These are phyloP conservation scores for Euzophera pinguis DNA, from an alignment of 2,888 invertebrate species.

Conservation along the genomic window DNA sequence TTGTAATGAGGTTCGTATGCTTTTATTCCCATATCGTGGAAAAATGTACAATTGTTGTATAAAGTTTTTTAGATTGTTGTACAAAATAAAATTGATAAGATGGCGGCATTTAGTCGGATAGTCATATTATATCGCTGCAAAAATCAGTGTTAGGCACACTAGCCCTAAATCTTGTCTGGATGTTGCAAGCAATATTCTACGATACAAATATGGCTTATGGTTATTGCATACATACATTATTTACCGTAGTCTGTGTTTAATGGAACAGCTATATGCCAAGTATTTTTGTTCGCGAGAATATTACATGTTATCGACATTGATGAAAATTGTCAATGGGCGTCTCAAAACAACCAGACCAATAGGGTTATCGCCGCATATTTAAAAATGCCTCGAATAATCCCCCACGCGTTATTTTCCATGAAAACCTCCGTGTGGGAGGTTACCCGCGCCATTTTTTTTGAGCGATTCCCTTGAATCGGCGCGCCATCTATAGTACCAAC, in stretches of 20 bases:
- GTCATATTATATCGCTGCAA: not conserved
- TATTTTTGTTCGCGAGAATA: no score
- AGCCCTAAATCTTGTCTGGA: not conserved
- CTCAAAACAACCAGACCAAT: not conserved
- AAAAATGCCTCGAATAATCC: not conserved
- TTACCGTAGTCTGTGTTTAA: no score
- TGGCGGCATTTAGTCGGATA: not conserved
- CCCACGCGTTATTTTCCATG: constrained; percentile 7
- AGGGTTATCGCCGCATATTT: not conserved
- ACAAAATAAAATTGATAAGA: not conserved
- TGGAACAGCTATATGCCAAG: no score
- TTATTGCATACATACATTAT: no score
- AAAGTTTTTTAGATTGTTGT: no score
- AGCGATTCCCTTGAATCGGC: constrained; percentile 29
- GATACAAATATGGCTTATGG: not conserved
- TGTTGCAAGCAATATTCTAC: not conserved
- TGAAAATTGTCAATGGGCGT: not conserved
- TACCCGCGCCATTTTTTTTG: constrained; percentile 1
- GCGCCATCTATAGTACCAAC: constrained; percentile 19
- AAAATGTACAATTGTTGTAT: not conserved
- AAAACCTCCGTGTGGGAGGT: not conserved
- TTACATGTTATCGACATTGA: no score
- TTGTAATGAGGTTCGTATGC: no score
- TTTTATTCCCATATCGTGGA: no score
- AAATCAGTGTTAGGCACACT: not conserved